These are phyloP conservation scores for Phrynocephalus forsythii DNA, from an alignment of 2,797 vertebrate genomes.

Conservation along the genomic window DNA sequence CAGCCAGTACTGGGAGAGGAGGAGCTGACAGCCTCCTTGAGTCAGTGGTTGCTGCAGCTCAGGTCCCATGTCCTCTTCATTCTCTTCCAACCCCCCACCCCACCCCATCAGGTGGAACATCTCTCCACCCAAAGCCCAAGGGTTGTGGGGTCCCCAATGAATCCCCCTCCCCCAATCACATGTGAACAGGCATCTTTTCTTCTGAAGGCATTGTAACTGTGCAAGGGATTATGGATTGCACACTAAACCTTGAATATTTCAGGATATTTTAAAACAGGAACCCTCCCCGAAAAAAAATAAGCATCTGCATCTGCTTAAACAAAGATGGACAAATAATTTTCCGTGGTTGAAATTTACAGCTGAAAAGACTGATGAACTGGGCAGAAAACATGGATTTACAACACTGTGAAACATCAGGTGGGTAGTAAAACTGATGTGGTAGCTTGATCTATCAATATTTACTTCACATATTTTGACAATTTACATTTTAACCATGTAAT, in stretches of 20 bases:
- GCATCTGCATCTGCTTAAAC: neutral
- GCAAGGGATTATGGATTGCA: neutral
- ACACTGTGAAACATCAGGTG: conserved; percentile 22
- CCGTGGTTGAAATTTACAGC: conserved; percentile 37
- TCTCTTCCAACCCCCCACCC: too few species aligned
- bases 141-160: too few species aligned
- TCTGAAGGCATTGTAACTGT: too few species aligned
- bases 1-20: too few species aligned
- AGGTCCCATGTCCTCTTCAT: neutral
- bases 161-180: neutral
- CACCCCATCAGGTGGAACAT: neutral
- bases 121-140: neutral
- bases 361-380: conserved; percentile 32
- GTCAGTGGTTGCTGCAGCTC: neutral
- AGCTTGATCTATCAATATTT: conserved; percentile 34
- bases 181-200: neutral
- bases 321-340: conserved; percentile 37
- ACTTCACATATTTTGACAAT: conserved; percentile 40
- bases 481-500: conserved; percentile 44
- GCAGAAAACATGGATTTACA: conserved; percentile 28
- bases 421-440: conserved; percentile 38
- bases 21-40: neutral
- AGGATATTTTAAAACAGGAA: neutral
- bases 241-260: neutral
- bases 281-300: neutral